Evolutionary conservation across 2,113 vertebrate species (phyloP).

Genomic region (Oceanodroma tethys): DNA sequence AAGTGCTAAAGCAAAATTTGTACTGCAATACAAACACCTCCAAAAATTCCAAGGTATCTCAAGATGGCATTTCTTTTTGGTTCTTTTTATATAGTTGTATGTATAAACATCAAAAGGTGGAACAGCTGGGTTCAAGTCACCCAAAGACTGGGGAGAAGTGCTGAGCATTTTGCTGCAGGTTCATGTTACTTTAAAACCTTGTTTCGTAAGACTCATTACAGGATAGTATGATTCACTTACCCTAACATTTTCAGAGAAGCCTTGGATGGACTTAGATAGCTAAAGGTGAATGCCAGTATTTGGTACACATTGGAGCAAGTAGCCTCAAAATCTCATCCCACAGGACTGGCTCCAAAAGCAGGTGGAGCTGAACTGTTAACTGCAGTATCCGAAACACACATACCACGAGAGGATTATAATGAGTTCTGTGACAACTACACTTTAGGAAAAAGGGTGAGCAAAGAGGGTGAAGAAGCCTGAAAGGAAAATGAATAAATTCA

Average conservation of each 20-base stretch:
- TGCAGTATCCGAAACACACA: background rate
- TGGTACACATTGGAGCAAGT: background rate
- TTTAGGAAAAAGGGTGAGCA: slow-evolving; percentile 16
- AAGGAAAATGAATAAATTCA: slow-evolving; percentile 51
- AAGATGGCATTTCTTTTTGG: background rate
- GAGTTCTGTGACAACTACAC: background rate
- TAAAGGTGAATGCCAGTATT: background rate
- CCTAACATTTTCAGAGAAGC: background rate
- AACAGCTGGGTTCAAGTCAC: background rate
- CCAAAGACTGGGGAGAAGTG: background rate
- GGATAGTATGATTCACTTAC: background rate
- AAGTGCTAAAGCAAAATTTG: background rate
- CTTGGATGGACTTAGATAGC: background rate
- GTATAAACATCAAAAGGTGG: background rate
- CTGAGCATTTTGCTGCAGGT: background rate
- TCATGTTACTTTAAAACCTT: background rate
- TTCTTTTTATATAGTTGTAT: background rate
- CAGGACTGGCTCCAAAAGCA: background rate
- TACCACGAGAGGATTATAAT: background rate
- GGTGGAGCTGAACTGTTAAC: background rate
- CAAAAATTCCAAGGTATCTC: background rate
- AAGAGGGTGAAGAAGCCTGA: slow-evolving; percentile 7
- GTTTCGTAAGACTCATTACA: background rate
- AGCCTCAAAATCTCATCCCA: background rate
- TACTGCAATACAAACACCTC: background rate